Evolutionary conservation across 1,140 invertebrate species (phyloP).

Genomic region (Brachionus manjavacas): DNA sequence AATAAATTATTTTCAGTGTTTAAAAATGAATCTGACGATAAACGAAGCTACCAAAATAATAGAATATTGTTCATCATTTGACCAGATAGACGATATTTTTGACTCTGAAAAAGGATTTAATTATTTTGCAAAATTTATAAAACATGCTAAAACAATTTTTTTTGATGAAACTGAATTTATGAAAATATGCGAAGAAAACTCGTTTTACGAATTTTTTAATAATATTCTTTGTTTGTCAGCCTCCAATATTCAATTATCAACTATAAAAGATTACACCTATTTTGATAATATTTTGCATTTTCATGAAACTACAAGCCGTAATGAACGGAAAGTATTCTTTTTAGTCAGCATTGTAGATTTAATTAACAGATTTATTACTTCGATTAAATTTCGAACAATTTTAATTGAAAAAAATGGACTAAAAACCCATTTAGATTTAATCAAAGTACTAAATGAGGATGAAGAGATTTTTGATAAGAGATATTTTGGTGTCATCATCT

Average conservation of each 20-base stretch:
- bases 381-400: neutral
- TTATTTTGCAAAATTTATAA: neutral
- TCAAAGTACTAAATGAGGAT: neutral
- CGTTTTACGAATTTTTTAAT: neutral
- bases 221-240: neutral
- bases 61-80: neutral
- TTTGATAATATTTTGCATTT: neutral
- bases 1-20: too few relatives aligned
- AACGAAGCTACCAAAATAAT: neutral
- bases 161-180: neutral
- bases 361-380: neutral
- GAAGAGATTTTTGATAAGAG: neutral
- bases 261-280: neutral
- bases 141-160: neutral
- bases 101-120: neutral
- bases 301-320: neutral
- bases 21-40: neutral
- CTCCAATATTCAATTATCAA: neutral
- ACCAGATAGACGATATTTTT: neutral
- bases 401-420: neutral
- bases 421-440: neutral
- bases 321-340: neutral
- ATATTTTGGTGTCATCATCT: neutral
- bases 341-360: neutral
- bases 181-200: neutral